Evolutionary conservation across 2,888 invertebrate genomes (phyloP), one percentile per base, ranked within the genome.

Genomic region (Drosophila pegasa): DNA sequence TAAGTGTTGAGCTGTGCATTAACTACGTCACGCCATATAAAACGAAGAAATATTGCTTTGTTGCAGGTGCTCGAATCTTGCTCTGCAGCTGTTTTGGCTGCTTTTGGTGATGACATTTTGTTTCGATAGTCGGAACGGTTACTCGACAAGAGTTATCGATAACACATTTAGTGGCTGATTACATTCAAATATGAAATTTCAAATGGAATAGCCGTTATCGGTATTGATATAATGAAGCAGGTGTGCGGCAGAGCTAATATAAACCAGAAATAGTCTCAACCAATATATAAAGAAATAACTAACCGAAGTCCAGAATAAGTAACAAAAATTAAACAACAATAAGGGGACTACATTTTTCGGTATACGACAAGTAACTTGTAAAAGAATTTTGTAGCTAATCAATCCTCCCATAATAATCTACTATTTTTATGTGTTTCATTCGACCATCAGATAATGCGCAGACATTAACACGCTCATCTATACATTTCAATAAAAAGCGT

Each of bases 401-500:
- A n/a, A n/a, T n/a, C n/a, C 7, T 20, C 20, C 6, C 12, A 4
- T 33, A 18, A 25, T 0, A 16, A 16, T 45, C 9, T 38, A 0
- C 2, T 5, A 12, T n/a, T 45, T 16, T 16, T 0, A 25, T 14
- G 22, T 5, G 16, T n/a, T 7, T 29, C 18, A 18, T 7, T 29
- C 12, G 14, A 0, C 7, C 7, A 14, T 31, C 12, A 18, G 12
- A 0, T 18, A 47, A 10, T 16, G n/a, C 9, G 9, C 35, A 35
- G 18, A 35, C 20, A 58, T 38, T 25, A 41, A 62, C 12, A 63
- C 35, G 12, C 12, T 14, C 37, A 47, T 22, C 8, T 31, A 10
- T 88, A 88, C 88, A 83, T 83, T 83, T 83, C 88, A 83, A 83
- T 83, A 83, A 83, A 82, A 83, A 83, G 83, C 83, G 88, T 88